These are phyloP conservation scores for Chaetodon trifasciatus DNA, from an alignment of 2,797 vertebrate species.

Conservation along the genomic window DNA sequence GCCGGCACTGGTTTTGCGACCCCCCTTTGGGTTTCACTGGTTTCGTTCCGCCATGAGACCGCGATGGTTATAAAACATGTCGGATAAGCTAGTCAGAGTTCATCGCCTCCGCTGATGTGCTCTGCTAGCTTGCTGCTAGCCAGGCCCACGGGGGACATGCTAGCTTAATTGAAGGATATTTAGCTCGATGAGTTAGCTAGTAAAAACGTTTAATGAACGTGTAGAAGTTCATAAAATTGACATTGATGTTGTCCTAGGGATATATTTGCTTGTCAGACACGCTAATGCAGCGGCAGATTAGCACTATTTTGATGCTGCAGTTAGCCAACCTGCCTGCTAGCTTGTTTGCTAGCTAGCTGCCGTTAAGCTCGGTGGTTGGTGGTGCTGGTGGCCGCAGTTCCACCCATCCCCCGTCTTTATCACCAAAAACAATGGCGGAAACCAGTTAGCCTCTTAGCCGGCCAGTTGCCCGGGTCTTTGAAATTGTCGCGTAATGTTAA, in stretches of 20 bases:
- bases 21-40: not conserved
- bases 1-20: not conserved
- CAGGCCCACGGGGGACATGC: conserved; percentile 70
- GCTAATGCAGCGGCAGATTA: not conserved
- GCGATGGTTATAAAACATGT: conserved; percentile 61
- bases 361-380: conserved; percentile 50
- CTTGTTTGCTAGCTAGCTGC: conserved; percentile 53
- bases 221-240: not conserved
- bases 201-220: not conserved
- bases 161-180: conserved; percentile 51
- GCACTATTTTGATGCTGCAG: conserved; percentile 58
- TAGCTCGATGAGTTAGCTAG: conserved; percentile 11
- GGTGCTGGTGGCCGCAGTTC: conserved; percentile 69
- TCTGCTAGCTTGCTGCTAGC: conserved; percentile 63
- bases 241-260: fast-evolving
- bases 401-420: conserved; percentile 84
- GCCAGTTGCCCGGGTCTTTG: not conserved
- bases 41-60: not conserved
- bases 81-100: conserved; percentile 51
- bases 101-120: conserved; percentile 50
- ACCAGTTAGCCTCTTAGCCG: conserved; percentile 53
- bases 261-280: not conserved
- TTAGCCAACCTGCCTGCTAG: conserved; percentile 58
- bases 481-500: not conserved
- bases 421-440: conserved; percentile 83